Percentiles rank a stretch among this genome's conserved stretches.
Evolutionary conservation across 2,113 vertebrate genomes (phyloP).

Genomic region (Gasterosteus nipponicus): DNA sequence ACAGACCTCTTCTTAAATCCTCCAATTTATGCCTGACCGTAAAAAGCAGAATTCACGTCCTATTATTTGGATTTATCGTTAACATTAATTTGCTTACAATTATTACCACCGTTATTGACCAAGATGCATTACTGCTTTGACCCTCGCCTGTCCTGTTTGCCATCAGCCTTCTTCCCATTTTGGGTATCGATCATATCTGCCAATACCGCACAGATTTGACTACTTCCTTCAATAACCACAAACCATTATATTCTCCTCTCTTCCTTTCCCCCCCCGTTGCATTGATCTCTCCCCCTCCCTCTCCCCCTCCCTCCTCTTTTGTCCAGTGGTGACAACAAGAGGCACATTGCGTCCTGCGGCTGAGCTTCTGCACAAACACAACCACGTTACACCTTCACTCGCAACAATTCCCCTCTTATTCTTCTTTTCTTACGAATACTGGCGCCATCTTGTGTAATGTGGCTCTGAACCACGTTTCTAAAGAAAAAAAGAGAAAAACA

Average conservation of each 20-base stretch:
- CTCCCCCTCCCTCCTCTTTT: slow-evolving; percentile 1
- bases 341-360: slow-evolving; percentile 21
- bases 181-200: slow-evolving; percentile 25
- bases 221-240: background rate
- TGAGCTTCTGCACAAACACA: slow-evolving; percentile 21
- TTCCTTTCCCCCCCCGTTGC: too few species aligned
- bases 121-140: background rate
- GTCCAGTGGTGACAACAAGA: slow-evolving; percentile 23
- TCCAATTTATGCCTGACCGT: background rate
- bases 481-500: background rate
- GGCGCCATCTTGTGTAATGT: background rate
- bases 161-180: background rate
- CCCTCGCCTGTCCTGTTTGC: background rate
- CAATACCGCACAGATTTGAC: slow-evolving; percentile 7
- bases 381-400: slow-evolving; percentile 1
- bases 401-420: background rate
- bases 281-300: background rate
- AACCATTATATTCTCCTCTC: background rate
- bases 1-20: background rate
- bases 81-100: background rate
- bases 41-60: background rate
- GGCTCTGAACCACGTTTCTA: background rate
- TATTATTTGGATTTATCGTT: background rate
- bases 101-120: background rate
- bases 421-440: background rate